Evolutionary conservation across 2,888 invertebrate genomes (phyloP), one percentile per base, ranked within the genome.

Genomic region (Ceriagrion tenellum): DNA sequence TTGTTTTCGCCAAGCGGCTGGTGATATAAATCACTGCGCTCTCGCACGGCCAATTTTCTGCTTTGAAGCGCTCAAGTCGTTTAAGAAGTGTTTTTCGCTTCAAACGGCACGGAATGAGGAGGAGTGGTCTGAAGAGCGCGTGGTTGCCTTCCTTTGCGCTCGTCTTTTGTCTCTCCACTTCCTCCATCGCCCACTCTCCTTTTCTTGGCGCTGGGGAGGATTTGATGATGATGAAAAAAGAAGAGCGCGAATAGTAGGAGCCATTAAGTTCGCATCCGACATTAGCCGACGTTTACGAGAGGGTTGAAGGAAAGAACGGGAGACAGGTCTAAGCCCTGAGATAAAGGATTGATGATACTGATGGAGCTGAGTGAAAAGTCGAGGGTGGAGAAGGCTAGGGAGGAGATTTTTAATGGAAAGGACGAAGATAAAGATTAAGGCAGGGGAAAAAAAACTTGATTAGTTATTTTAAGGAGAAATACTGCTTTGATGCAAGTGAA

Each of bases 251-350:
- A 93, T 55, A 93, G 47, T 18, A 74, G 93, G 69, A 35, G 93
- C 93, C 93, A 93, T 93, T 93, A 69, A 69, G 69, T 55, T 59
- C 69, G 69, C 47, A 74, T 93, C 69, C 93, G 69, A 93, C 69
- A 93, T 93, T 63, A 93, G 93, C 93, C 47, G 40, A 69, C 93
- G 47, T 69, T 93, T 93, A 47, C 55, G 47, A 69, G 69, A 23
- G 69, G 93, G 13, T 69, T 35, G 69, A 40, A 3, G 74, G 74
- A 35, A 35, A 30, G 74, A 10, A 6, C 35, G 81, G 10, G 35
- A 35, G 81, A n/a, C 12, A 26, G 69, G 69, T 23, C 47, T 47
- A 8, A 47, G 47, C 10, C 59, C 12, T 59, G 0, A 20, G 59
- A 59, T 47, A 59, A 20, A 20, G 59, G 59, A 20, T 59, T 59